Conservation (phyloP, 2,888 invertebrate genomes). For the Gandaritis pyraliata region DNA sequence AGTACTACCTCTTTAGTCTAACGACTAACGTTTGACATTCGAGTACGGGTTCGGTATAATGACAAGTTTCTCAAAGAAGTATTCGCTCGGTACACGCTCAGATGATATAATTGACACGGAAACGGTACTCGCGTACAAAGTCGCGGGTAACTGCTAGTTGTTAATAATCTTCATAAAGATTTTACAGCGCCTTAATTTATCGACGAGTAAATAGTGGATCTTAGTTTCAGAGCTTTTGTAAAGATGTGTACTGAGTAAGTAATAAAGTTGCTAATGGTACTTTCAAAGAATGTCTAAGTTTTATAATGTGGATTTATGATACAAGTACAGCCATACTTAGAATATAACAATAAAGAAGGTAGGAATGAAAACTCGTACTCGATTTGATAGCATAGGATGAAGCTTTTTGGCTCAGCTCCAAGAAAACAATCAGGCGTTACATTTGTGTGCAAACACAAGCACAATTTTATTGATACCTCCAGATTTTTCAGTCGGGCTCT, state of each 20-base stretch:
- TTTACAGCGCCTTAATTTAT: conserved; percentile 12
- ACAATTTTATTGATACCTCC: conserved; percentile 66
- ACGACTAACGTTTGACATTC: too few relatives aligned
- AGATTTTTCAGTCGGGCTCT: conserved; percentile 64
- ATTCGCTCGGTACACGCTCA: too few relatives aligned
- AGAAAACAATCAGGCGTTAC: conserved; percentile 74
- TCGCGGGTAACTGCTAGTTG: too few relatives aligned
- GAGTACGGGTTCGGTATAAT: too few relatives aligned
- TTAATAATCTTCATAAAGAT: too few relatives aligned
- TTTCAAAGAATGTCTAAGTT: too few relatives aligned
- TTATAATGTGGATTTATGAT: background rate
- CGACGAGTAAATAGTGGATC: conserved; percentile 8
- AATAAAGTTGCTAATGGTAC: too few relatives aligned
- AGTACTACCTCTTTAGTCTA: too few relatives aligned
- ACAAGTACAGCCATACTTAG: background rate
- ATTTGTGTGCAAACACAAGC: conserved; percentile 63
- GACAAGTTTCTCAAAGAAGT: too few relatives aligned
- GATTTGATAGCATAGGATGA: conserved; percentile 14
- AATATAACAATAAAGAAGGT: background rate
- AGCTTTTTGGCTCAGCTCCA: conserved; percentile 72
- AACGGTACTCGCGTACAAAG: too few relatives aligned
- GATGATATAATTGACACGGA: too few relatives aligned
- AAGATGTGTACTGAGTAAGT: background rate
- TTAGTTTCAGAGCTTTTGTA: background rate
- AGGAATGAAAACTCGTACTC: conserved; percentile 8